Evolutionary conservation across 1,140 invertebrate species (phyloP).

Genomic region (Neuroterus valhalla): DNA sequence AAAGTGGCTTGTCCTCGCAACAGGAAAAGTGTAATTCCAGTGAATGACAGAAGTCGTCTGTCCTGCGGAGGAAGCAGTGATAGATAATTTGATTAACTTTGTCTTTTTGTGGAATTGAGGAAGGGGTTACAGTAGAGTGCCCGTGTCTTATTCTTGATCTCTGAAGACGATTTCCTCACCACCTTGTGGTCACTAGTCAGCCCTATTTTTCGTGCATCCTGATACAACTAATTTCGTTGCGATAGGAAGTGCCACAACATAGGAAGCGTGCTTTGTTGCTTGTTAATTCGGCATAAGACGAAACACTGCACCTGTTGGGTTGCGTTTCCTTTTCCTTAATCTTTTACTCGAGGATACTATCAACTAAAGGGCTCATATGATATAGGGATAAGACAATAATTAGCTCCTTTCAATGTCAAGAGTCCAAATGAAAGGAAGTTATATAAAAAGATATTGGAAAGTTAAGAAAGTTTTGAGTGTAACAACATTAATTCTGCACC

Average conservation of each 20-base stretch:
- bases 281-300: neutral
- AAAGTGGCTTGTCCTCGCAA: neutral
- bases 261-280: conserved; percentile 25
- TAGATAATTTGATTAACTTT: conserved; percentile 22
- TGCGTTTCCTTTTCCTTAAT: neutral
- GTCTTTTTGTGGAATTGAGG: conserved; percentile 7
- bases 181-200: neutral
- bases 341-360: neutral
- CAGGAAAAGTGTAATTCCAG: conserved; percentile 10
- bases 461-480: neutral
- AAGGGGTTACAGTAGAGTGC: conserved; percentile 22
- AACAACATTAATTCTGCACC: too few species aligned
- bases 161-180: conserved; percentile 18
- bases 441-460: neutral
- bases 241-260: conserved; percentile 12
- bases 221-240: conserved; percentile 11
- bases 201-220: conserved; percentile 24
- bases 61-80: conserved; percentile 3
- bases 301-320: conserved; percentile 16
- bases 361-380: neutral
- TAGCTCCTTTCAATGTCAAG: neutral
- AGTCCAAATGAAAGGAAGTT: neutral
- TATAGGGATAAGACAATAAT: neutral
- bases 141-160: conserved; percentile 8
- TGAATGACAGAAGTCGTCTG: neutral